Conservation (phyloP, 2,113 vertebrate species). For the Rhagologus leucostigma region DNA sequence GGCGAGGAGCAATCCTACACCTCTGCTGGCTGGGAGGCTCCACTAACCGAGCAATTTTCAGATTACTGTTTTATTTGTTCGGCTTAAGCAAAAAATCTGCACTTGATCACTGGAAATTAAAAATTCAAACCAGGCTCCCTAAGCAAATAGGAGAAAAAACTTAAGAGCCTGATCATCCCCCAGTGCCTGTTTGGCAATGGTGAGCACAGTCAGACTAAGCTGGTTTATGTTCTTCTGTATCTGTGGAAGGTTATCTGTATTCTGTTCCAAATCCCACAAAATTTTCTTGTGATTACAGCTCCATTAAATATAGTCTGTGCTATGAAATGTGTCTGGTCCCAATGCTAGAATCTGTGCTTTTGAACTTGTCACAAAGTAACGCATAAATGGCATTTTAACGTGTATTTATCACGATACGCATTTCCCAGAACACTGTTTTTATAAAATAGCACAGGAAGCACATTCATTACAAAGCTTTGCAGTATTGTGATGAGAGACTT, state of each 20-base stretch:
- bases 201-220: neutral
- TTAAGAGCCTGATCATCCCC: neutral
- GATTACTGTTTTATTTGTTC: neutral
- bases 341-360: neutral
- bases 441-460: neutral
- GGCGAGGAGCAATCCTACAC: neutral
- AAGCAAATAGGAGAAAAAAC: neutral
- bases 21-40: neutral
- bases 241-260: neutral
- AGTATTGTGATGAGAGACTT: neutral
- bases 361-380: neutral
- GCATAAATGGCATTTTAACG: neutral
- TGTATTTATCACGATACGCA: neutral
- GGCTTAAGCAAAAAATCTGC: conserved; percentile 7
- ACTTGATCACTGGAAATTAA: conserved; percentile 7
- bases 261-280: neutral
- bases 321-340: neutral
- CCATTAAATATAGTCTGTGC: neutral
- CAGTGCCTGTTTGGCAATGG: neutral
- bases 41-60: neutral
- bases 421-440: neutral
- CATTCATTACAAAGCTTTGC: neutral
- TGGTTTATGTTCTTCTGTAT: neutral
- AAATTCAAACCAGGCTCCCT: conserved; percentile 13
- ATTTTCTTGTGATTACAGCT: neutral